These are phyloP conservation scores for Lethenteron camtschaticum DNA, from an alignment of 2,113 vertebrate species.

Conservation along the genomic window DNA sequence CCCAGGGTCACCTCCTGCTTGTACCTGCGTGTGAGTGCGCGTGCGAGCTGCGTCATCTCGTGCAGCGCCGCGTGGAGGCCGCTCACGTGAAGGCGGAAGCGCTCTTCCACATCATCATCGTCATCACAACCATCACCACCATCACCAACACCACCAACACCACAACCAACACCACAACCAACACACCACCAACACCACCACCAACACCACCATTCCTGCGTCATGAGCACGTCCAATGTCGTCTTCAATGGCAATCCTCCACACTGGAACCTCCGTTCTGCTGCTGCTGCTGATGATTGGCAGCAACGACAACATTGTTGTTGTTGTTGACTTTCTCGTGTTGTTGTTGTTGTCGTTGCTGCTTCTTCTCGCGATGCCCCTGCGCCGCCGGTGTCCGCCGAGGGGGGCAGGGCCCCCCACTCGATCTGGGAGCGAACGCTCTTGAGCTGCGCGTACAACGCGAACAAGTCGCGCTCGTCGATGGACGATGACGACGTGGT, in stretches of 20 bases:
- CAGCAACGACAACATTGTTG: too few species aligned
- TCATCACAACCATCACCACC: constrained; percentile 15
- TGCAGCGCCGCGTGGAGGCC: constrained; percentile 69
- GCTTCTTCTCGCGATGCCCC: constrained; percentile 20
- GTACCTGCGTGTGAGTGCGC: constrained; percentile 73
- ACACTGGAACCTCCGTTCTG: too few species aligned
- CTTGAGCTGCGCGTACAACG: constrained; percentile 67
- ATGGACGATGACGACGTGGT: constrained; percentile 23
- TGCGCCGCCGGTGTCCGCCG: constrained; percentile 16
- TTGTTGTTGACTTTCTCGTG: too few species aligned
- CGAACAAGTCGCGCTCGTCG: constrained; percentile 58
- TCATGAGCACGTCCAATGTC: constrained; percentile 20
- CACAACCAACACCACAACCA: too few species aligned
- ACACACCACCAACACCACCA: too few species aligned
- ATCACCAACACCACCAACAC: too few species aligned
- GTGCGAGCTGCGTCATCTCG: constrained; percentile 72
- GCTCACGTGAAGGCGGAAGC: constrained; percentile 70
- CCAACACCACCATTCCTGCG: constrained; percentile 17
- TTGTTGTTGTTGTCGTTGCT: too few species aligned
- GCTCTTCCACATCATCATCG: constrained; percentile 54
- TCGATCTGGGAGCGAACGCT: constrained; percentile 82
- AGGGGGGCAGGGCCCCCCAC: constrained; percentile 56
- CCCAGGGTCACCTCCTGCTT: constrained; percentile 71
- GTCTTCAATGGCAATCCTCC: constrained; percentile 1
- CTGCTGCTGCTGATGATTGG: too few species aligned